Base-by-base conservation (phyloP, 2,888 invertebrate genomes). In the Leistus spinibarbis region DNA sequence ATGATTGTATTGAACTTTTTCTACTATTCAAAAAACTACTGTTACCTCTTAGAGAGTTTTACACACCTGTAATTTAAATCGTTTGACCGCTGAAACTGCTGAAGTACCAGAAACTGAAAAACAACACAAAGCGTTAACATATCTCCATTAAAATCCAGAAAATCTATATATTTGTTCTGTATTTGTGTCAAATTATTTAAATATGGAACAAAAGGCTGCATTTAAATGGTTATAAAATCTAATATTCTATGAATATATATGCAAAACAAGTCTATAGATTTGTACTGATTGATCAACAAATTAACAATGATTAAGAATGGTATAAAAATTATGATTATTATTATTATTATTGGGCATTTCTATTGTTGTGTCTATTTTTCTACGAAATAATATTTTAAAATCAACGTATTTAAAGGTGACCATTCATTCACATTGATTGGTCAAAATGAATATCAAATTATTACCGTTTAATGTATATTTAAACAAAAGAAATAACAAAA, bases 361-460 rank as follows among this genome's bases (percentile, higher is more conserved):
- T 69, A 64, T 75, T 78, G 78, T 80, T 80, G 77, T 79, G 78
- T 82, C 81, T 84, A 84, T 84, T 84, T 84, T 84, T 84, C 83
- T 84, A 84, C 80, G 78, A 80, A 79, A 77, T 80, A 76, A 60
- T 57, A 57, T 57, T 57, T 57, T 17, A 57, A 57, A 19, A 57
- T 57, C 20, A 70, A 78, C 74, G 19, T n/a, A n/a, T n/a, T n/a
- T n/a, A n/a, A n/a, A n/a, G n/a, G n/a, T n/a, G n/a, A n/a, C n/a
- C n/a, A n/a, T n/a, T n/a, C n/a, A n/a, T n/a, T n/a, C n/a, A n/a
- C n/a, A 60, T 73, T 68, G 71, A 76, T 57, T 78, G 78, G 78
- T 76, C 66, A 66, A 60, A 19, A 76, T 78, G 1, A 40, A 40
- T 77, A 56, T 78, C 74, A 77, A 78, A 77, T 79, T 79, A 77